Conservation (phyloP, 2,797 vertebrate genomes). For the Cirrhinus mrigala region DNA sequence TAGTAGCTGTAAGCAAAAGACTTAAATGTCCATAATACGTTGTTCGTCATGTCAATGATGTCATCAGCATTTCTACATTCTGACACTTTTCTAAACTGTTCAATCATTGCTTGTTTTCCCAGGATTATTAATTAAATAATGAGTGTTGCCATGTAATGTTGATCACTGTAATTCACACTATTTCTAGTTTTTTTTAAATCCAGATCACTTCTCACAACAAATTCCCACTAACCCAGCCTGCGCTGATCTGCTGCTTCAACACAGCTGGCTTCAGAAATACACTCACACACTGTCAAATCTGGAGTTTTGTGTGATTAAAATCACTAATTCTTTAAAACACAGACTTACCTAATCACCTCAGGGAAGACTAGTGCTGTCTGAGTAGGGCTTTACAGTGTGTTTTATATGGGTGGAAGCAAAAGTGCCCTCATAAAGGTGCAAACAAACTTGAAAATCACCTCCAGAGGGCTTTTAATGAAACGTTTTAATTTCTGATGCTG, state of each 20-base stretch:
- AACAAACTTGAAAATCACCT: not conserved
- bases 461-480: not conserved
- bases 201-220: not conserved
- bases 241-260: constrained; percentile 21
- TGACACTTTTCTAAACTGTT: constrained; percentile 1
- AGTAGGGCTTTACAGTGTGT: not conserved
- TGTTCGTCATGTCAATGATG: not conserved
- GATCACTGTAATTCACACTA: constrained; percentile 13
- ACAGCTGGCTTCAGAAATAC: constrained; percentile 49
- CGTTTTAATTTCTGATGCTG: not conserved
- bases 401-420: not conserved
- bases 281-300: not conserved
- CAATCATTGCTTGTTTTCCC: not conserved
- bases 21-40: not conserved
- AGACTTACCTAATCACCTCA: not conserved
- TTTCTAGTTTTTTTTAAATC: constrained; percentile 12
- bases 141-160: constrained; percentile 2
- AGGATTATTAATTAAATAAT: not conserved
- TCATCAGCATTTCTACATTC: constrained; percentile 8
- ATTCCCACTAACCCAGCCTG: constrained; percentile 46
- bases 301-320: not conserved
- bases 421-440: not conserved
- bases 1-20: not conserved
- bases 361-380: constrained; percentile 11
- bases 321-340: not conserved